Evolutionary conservation across 1,140 invertebrate species (phyloP).

Genomic region (Meloidogyne hapla): DNA sequence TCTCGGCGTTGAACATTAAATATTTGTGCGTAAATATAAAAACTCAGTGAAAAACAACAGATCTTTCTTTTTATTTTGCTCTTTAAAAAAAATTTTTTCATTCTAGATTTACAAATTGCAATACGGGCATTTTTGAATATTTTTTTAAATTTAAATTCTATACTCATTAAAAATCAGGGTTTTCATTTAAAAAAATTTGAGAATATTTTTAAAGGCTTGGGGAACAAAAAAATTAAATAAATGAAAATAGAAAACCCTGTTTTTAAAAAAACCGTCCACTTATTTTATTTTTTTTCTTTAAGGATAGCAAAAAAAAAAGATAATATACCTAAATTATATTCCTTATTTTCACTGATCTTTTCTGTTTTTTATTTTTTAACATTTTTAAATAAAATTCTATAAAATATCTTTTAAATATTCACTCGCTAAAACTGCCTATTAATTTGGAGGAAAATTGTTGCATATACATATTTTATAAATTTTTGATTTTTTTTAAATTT

Average conservation of each 20-base stretch:
- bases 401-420: not conserved
- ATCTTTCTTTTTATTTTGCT: not conserved
- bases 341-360: not conserved
- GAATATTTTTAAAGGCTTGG: too few species aligned
- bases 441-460: too few species aligned
- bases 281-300: too few species aligned
- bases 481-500: too few species aligned
- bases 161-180: too few species aligned
- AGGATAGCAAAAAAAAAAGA: not conserved
- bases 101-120: conserved; percentile 6
- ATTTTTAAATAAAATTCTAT: not conserved
- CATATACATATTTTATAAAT: too few species aligned
- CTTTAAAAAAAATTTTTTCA: not conserved
- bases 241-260: too few species aligned
- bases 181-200: too few species aligned
- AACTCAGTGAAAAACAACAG: not conserved
- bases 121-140: not conserved
- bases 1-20: not conserved
- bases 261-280: too few species aligned
- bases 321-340: not conserved
- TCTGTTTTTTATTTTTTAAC: not conserved
- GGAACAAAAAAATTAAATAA: too few species aligned
- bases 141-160: not conserved
- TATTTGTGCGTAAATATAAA: not conserved
- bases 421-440: conserved; percentile 1